These are phyloP conservation scores for Galeruca laticollis DNA, from an alignment of 2,888 invertebrate genomes.

Conservation along the genomic window DNA sequence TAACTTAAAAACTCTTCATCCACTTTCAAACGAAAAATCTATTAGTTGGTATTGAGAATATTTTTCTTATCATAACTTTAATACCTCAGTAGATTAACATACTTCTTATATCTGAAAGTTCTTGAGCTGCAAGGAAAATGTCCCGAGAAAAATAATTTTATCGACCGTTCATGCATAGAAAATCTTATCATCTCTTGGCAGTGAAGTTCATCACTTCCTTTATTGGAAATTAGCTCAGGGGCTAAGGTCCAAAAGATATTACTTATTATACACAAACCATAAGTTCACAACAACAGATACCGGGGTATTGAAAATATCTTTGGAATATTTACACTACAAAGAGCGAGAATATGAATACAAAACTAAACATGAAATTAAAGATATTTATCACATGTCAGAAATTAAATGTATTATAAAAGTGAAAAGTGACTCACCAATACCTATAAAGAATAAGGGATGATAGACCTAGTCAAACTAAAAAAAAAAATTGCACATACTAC, in stretches of 20 bases:
- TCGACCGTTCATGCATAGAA: conserved; percentile 13
- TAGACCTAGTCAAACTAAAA: too few relatives aligned
- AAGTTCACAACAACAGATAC: not conserved
- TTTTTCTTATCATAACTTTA: too few relatives aligned
- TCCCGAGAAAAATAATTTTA: conserved; percentile 13
- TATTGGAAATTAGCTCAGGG: conserved; percentile 30
- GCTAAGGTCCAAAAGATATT: conserved; percentile 18
- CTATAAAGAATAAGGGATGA: too few relatives aligned
- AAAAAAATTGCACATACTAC: too few relatives aligned
- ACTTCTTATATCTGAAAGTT: not conserved
- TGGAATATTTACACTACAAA: not conserved
- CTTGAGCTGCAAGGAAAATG: not conserved
- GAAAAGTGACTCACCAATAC: too few relatives aligned
- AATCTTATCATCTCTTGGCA: conserved; percentile 24
- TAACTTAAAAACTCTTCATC: too few relatives aligned
- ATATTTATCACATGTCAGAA: too few relatives aligned
- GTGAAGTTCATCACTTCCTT: conserved; percentile 19
- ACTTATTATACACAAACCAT: conserved; percentile 10
- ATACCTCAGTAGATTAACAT: too few relatives aligned
- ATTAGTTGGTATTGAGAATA: too few relatives aligned
- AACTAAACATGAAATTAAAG: not conserved
- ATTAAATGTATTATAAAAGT: too few relatives aligned
- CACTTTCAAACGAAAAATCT: too few relatives aligned
- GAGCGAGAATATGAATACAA: not conserved
- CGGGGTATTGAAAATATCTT: not conserved